Conservation (phyloP, 1,140 invertebrate species). For the Meloidogyne exigua region DNA sequence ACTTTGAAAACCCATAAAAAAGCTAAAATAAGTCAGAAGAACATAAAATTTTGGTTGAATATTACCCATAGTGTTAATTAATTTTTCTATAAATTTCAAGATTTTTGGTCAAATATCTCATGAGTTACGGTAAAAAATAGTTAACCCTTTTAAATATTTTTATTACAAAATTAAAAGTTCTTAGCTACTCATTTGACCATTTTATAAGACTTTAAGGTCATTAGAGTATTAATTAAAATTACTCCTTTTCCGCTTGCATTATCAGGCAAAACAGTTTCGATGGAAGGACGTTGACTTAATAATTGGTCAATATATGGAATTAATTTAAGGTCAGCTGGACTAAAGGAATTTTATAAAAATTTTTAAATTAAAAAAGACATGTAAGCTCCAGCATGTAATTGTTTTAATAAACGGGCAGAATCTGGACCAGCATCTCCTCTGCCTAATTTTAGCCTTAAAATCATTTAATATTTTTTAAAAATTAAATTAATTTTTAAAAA, state of each 20-base stretch:
- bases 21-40: no score
- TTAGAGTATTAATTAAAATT: no score
- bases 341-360: conserved; percentile 2
- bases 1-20: no score
- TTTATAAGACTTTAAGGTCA: no score
- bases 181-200: no score
- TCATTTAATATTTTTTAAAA: not conserved
- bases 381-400: conserved; percentile 30
- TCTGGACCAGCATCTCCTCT: conserved; percentile 28
- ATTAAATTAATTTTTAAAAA: not conserved
- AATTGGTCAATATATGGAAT: conserved; percentile 37
- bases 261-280: conserved; percentile 20
- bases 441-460: conserved; percentile 17
- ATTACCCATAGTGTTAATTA: no score
- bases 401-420: conserved; percentile 28
- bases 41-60: no score
- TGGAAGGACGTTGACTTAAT: conserved; percentile 17
- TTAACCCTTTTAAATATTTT: no score
- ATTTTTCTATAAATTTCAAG: no score
- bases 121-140: no score
- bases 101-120: no score
- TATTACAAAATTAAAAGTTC: no score
- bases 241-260: conserved; percentile 1
- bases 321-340: conserved; percentile 28
- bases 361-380: not conserved